These are phyloP conservation scores for Mimachlamys varia DNA, from an alignment of 2,888 invertebrate species.

Conservation along the genomic window DNA sequence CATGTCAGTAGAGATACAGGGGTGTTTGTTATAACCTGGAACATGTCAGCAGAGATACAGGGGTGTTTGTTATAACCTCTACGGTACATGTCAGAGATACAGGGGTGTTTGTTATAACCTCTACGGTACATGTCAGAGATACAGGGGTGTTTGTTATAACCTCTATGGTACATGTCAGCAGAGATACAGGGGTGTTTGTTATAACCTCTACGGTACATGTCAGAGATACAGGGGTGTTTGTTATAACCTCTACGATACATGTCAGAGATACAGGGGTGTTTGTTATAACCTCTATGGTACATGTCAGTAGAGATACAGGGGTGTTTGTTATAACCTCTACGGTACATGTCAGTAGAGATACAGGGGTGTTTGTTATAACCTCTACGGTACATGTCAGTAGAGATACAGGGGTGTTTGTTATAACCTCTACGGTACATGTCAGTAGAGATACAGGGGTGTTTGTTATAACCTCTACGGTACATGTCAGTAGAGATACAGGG, in stretches of 20 bases:
- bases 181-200: not conserved
- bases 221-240: not conserved
- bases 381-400: not conserved
- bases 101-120: too few relatives aligned
- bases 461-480: too few relatives aligned
- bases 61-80: too few relatives aligned
- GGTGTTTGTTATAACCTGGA: not conserved
- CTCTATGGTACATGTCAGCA: not conserved
- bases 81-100: too few relatives aligned
- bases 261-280: not conserved
- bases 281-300: not conserved
- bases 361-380: not conserved
- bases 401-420: not conserved
- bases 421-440: not conserved
- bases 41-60: not conserved
- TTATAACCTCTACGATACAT: not conserved
- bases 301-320: not conserved
- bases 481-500: not conserved
- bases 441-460: not conserved
- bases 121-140: not conserved
- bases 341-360: not conserved
- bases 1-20: not conserved
- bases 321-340: not conserved
- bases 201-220: not conserved
- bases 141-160: not conserved